Evolutionary conservation across 2,113 vertebrate genomes (phyloP), one percentile per base, ranked within the genome.

Genomic region (Spea bombifrons): DNA sequence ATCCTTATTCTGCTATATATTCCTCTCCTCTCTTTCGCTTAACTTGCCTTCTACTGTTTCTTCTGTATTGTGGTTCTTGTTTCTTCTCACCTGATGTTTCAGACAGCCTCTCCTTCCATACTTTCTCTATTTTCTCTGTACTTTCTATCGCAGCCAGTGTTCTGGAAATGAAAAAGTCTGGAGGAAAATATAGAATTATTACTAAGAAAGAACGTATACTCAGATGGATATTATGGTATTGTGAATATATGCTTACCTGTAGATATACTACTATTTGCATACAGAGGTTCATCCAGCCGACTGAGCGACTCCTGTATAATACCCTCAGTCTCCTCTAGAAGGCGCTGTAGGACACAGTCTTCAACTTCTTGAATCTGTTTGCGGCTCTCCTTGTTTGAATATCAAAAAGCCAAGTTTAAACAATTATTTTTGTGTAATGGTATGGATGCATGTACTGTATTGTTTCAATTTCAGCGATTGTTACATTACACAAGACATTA

Each of bases 101-200:
- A 0, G 83, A 82, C 75, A 93, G 53, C 67, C 92, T 96, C 83
- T 83, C 83, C 68, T 92, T 78, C 61, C 86, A 88, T 4, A 89
- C 89, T 0, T 88, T 84, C 76, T 85, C 89, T 46, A 99, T 88
- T 80, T 88, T 89, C 73, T 92, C 91, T 5, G 93, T 75, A 0
- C 94, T 94, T 73, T 90, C 88, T 0, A 91, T 88, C 48, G 94
- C 91, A 1, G 94, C 92, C 82, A 88, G 89, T 0, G 93, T 90
- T 82, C 92, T 92, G 84, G 93, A 92, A n/a, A 95, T 92, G 66
- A 99, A 93, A 87, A 96, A 98, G 82, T 99, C 97, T 99, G 87
- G 52, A 83, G 75, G 81, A 46, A 57, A 66, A 49, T 15, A 43
- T 5, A 17, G 13, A 12, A 63, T 2, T 9, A 9, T 59, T 59